Conservation (phyloP, 2,888 invertebrate species). For the Desoria tigrina region DNA sequence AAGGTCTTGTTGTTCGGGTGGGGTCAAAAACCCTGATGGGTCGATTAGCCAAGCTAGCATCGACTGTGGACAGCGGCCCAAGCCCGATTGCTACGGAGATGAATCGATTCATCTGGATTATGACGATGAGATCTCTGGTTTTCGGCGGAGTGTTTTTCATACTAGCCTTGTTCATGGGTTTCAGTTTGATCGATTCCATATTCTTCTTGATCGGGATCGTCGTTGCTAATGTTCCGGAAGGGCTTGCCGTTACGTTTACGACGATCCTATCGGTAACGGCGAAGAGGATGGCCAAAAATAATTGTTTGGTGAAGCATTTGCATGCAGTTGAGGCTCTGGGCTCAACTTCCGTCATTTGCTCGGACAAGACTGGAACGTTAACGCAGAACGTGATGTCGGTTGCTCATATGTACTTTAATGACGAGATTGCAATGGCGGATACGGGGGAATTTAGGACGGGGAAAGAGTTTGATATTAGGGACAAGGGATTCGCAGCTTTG, state of each 20-base stretch:
- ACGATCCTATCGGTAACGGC: too few species aligned
- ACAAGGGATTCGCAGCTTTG: slow-evolving; percentile 54
- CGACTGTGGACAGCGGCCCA: slow-evolving; percentile 64
- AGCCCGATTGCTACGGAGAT: slow-evolving; percentile 79
- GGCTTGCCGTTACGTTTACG: too few species aligned
- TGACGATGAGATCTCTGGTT: slow-evolving; percentile 68
- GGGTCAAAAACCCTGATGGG: slow-evolving; percentile 72
- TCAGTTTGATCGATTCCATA: slow-evolving; percentile 69
- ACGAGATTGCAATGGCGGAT: slow-evolving; percentile 32
- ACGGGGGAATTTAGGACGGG: slow-evolving; percentile 44
- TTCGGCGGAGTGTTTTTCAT: slow-evolving; percentile 71
- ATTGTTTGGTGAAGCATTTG: slow-evolving; percentile 76
- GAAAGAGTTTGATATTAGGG: too few species aligned
- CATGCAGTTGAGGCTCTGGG: slow-evolving; percentile 79
- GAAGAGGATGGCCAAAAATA: too few species aligned
- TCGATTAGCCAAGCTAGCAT: slow-evolving; percentile 69
- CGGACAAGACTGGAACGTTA: slow-evolving; percentile 77
- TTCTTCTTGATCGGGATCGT: slow-evolving; percentile 70
- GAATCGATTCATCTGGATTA: slow-evolving; percentile 71
- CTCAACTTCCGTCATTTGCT: slow-evolving; percentile 77
- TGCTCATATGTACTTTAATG: slow-evolving; percentile 42
- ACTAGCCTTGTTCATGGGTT: slow-evolving; percentile 60
- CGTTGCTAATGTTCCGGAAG: slow-evolving; percentile 78
- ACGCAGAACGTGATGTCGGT: slow-evolving; percentile 67
- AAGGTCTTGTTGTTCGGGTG: slow-evolving; percentile 67